Conservation (phyloP, 2,888 invertebrate species). For the Dorcus hopei region DNA sequence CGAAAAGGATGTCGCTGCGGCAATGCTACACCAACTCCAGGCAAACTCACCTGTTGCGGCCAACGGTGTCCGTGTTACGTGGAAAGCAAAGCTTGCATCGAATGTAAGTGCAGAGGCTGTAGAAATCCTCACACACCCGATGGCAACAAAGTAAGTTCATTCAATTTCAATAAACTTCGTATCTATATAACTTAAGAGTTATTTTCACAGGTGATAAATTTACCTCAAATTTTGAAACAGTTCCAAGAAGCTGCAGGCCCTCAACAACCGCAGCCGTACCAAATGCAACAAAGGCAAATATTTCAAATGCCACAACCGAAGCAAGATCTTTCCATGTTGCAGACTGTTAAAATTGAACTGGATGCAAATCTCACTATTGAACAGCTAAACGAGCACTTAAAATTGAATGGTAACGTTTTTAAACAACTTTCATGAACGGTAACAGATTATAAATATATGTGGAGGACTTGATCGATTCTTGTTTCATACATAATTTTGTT, state of each 20-base stretch:
- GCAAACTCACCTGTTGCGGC: conserved; percentile 89
- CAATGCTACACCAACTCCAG: conserved; percentile 83
- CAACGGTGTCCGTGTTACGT: conserved; percentile 94
- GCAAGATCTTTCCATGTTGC: conserved; percentile 26
- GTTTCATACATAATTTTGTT: neutral
- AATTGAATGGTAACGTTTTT: conserved; percentile 30
- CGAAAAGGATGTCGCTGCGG: conserved; percentile 86
- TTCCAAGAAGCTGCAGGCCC: conserved; percentile 9
- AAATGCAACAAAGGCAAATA: conserved; percentile 15
- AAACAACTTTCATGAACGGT: conserved; percentile 28
- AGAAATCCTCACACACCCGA: conserved; percentile 85
- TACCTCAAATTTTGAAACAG: conserved; percentile 17
- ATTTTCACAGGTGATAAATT: conserved; percentile 28
- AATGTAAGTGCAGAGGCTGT: conserved; percentile 90
- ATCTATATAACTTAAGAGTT: neutral
- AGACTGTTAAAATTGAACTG: conserved; percentile 35
- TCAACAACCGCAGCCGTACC: conserved; percentile 6
- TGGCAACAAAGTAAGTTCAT: conserved; percentile 66
- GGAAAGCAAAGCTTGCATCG: conserved; percentile 82
- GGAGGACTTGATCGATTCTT: neutral
- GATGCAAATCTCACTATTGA: conserved; percentile 31
- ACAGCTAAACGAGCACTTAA: conserved; percentile 31
- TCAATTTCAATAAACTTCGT: conserved; percentile 13
- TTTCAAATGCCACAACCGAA: conserved; percentile 36
- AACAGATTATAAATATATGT: conserved; percentile 32